phyloP scores from a whole-genome alignment of 2,888 invertebrate species.

The Drosophila recens region DNA sequence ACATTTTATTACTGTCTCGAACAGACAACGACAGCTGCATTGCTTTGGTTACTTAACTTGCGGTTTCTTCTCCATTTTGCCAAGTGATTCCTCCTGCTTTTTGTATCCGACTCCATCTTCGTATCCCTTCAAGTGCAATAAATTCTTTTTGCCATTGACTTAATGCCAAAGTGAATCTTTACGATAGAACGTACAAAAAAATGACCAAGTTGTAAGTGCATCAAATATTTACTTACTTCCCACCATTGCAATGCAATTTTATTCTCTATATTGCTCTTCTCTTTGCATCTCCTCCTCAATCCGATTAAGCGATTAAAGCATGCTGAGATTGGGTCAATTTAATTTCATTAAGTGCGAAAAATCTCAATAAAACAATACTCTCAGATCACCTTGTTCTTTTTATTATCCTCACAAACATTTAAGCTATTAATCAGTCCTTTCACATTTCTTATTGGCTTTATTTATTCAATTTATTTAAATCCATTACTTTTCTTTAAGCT shows the following conservation, averaged over 20 bases:
- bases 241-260: background rate
- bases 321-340: slow-evolving; percentile 27
- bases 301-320: slow-evolving; percentile 5
- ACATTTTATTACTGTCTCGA: slow-evolving; percentile 73
- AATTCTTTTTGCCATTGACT: slow-evolving; percentile 54
- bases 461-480: too few species aligned
- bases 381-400: too few species aligned
- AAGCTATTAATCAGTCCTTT: too few species aligned
- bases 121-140: slow-evolving; percentile 45
- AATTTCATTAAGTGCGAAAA: slow-evolving; percentile 17
- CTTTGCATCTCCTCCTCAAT: slow-evolving; percentile 1
- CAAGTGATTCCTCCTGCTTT: slow-evolving; percentile 37
- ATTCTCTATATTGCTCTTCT: background rate
- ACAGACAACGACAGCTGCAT: slow-evolving; percentile 30
- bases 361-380: too few species aligned
- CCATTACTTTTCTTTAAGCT: too few species aligned
- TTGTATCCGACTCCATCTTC: slow-evolving; percentile 1
- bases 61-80: slow-evolving; percentile 25
- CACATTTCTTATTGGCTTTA: background rate
- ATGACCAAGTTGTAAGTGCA: slow-evolving; percentile 15
- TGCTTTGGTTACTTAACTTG: slow-evolving; percentile 49
- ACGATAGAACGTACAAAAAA: slow-evolving; percentile 27
- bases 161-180: slow-evolving; percentile 66
- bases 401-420: too few species aligned
- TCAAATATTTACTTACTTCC: slow-evolving; percentile 12